These are phyloP conservation scores for Liopterus haemorrhoidalis DNA, from an alignment of 2,888 invertebrate genomes.

Conservation along the genomic window DNA sequence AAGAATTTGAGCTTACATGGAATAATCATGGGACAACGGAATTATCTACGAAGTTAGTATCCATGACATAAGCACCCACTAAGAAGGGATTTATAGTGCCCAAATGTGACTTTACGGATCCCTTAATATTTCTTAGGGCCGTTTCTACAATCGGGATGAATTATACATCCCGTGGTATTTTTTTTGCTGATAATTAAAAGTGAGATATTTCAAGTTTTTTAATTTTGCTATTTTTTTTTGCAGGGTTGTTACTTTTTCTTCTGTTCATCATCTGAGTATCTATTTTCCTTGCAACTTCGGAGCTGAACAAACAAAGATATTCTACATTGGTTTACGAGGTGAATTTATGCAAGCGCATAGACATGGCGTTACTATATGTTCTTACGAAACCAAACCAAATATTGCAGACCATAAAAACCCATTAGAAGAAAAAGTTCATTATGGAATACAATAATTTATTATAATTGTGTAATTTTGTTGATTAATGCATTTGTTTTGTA, in stretches of 20 bases:
- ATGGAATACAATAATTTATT: slow-evolving; percentile 55
- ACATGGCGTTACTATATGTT: slow-evolving; percentile 87
- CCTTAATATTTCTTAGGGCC: slow-evolving; percentile 3
- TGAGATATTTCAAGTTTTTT: slow-evolving; percentile 17
- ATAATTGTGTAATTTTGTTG: too few relatives aligned
- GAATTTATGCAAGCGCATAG: slow-evolving; percentile 80
- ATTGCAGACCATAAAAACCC: slow-evolving; percentile 76
- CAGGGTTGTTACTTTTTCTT: slow-evolving; percentile 88
- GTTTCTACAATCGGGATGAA: slow-evolving; percentile 19
- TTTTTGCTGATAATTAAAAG: slow-evolving; percentile 8
- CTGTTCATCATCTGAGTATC: slow-evolving; percentile 80
- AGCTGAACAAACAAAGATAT: slow-evolving; percentile 74
- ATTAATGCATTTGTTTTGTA: too few relatives aligned
- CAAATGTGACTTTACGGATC: not conserved
- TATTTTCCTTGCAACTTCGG: slow-evolving; percentile 90
- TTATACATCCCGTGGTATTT: too few relatives aligned
- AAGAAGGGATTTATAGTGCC: not conserved
- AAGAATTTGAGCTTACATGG: slow-evolving; percentile 79
- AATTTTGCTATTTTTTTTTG: slow-evolving; percentile 38
- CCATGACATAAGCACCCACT: not conserved
- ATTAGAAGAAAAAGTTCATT: slow-evolving; percentile 55
- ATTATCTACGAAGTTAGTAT: slow-evolving; percentile 80
- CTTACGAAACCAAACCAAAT: slow-evolving; percentile 83
- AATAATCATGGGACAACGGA: slow-evolving; percentile 77
- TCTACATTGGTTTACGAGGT: slow-evolving; percentile 92